Conservation (phyloP, 2,113 vertebrate genomes). For the Petrocephalus microphthalmus region DNA sequence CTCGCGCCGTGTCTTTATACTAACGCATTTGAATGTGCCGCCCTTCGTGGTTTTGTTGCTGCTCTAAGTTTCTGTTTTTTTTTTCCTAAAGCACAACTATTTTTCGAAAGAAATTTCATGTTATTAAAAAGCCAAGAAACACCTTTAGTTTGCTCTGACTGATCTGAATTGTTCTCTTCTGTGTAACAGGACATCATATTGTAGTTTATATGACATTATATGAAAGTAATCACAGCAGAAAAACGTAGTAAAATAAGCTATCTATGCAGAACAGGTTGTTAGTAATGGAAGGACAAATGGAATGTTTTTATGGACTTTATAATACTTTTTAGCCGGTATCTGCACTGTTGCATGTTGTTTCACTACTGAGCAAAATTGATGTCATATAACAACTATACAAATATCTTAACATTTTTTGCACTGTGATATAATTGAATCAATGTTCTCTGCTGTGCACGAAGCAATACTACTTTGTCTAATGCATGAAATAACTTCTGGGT, state of each 20-base stretch:
- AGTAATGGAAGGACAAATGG: not conserved
- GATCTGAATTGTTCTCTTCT: not conserved
- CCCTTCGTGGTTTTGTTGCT: not conserved
- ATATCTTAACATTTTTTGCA: not conserved
- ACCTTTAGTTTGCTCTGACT: not conserved
- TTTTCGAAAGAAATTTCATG: not conserved
- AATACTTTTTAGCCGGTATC: not conserved
- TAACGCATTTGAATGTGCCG: not conserved
- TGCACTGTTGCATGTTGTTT: not conserved
- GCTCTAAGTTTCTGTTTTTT: not conserved
- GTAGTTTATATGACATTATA: not conserved
- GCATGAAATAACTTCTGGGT: not conserved
- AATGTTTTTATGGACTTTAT: not conserved
- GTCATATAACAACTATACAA: not conserved
- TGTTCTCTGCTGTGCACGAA: not conserved
- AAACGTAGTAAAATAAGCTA: no score
- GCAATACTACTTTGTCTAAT: not conserved
- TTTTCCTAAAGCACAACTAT: not conserved
- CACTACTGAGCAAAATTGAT: not conserved
- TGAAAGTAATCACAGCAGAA: not conserved
- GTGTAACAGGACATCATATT: not conserved
- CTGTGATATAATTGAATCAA: slow-evolving; percentile 5
- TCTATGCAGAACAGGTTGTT: not conserved
- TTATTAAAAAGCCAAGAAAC: not conserved
- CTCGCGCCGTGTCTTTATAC: not conserved